Percentiles rank a stretch among this genome's conserved stretches.
phyloP scores from a whole-genome alignment of 2,113 vertebrate species.

The Pongo abelii region DNA sequence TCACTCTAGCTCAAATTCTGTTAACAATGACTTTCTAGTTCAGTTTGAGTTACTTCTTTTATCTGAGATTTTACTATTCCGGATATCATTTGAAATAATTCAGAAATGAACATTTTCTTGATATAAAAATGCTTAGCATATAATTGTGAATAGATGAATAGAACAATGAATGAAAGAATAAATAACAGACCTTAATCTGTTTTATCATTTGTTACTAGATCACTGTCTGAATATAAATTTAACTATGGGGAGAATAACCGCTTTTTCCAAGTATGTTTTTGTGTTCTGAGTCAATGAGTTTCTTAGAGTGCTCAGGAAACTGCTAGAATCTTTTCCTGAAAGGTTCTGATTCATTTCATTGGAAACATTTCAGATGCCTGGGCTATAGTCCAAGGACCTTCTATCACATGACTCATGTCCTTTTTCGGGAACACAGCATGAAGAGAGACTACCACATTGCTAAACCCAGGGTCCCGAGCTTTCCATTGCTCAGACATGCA shows the following conservation, averaged over 20 bases:
- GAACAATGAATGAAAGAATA: background rate
- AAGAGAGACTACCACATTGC: background rate
- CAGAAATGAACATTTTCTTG: background rate
- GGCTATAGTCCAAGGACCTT: background rate
- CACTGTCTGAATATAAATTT: background rate
- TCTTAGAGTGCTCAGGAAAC: background rate
- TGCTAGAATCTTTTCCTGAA: background rate
- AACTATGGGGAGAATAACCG: background rate
- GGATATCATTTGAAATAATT: conserved; percentile 13
- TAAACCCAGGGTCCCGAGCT: background rate
- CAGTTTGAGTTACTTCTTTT: background rate
- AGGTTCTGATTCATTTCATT: background rate
- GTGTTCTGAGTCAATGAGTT: background rate
- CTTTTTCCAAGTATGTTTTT: background rate
- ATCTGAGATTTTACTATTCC: background rate
- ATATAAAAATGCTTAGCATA: background rate
- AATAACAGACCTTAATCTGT: background rate
- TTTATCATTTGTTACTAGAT: background rate
- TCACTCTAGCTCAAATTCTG: background rate
- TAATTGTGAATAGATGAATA: background rate
- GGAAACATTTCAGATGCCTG: background rate
- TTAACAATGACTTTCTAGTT: background rate
- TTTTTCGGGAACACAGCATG: background rate
- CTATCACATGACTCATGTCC: background rate
- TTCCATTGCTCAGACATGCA: background rate